Evolutionary conservation across 2,113 vertebrate genomes (phyloP).

Genomic region (Oncorhynchus tshawytscha): DNA sequence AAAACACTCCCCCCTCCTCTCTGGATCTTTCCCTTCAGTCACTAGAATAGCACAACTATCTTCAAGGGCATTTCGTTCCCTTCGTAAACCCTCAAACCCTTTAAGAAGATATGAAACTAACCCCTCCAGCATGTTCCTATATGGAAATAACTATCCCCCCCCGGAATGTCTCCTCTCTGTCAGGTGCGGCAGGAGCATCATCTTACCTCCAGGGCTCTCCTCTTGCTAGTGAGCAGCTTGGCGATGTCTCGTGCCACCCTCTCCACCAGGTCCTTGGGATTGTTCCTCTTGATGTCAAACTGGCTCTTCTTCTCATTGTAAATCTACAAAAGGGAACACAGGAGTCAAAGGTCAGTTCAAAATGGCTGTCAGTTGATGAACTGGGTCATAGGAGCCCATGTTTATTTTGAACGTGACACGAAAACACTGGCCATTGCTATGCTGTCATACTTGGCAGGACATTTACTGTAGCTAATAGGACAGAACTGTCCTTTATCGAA

Average conservation of each 20-base stretch:
- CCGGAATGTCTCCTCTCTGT: slow-evolving; percentile 6
- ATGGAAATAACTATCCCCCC: background rate
- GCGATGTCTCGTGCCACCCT: slow-evolving; percentile 93
- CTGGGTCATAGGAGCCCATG: slow-evolving; percentile 30
- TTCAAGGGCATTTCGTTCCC: too few relatives aligned
- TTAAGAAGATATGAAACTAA: background rate
- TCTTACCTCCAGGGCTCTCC: slow-evolving; percentile 93
- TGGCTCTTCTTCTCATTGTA: slow-evolving; percentile 93
- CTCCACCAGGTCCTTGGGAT: slow-evolving; percentile 91
- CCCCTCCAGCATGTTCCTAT: background rate
- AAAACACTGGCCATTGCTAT: background rate
- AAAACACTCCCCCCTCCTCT: background rate
- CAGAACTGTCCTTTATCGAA: background rate
- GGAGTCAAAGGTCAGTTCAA: slow-evolving; percentile 36
- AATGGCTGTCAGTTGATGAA: slow-evolving; percentile 39
- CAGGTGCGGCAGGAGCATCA: slow-evolving; percentile 37
- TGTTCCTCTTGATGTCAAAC: slow-evolving; percentile 93
- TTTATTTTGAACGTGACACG: slow-evolving; percentile 34
- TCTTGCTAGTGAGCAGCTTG: slow-evolving; percentile 92
- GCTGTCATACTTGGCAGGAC: slow-evolving; percentile 6
- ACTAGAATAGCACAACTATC: too few relatives aligned
- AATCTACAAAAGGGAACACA: slow-evolving; percentile 78
- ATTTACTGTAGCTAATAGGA: background rate
- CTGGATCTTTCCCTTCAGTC: too few relatives aligned
- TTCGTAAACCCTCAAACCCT: too few relatives aligned